Evolutionary conservation across 1,140 invertebrate genomes (phyloP).

Genomic region (Rhagoletis pomonella): DNA sequence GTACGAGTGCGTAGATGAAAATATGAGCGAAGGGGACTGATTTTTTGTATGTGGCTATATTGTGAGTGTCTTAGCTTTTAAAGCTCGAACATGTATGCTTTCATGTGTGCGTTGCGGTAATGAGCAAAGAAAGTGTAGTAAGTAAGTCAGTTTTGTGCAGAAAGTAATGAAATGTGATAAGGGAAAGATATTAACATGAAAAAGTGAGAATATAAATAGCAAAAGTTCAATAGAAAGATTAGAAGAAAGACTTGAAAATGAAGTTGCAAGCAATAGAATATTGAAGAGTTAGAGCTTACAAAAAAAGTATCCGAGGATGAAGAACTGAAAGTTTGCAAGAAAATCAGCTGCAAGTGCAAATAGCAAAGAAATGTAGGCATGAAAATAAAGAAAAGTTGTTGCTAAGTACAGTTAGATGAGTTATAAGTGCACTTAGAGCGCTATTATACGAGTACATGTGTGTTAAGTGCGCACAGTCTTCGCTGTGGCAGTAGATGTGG

Average conservation of each 20-base stretch:
- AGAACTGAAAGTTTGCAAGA: not conserved
- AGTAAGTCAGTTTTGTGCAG: not conserved
- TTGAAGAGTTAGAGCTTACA: not conserved
- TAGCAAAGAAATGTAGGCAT: not conserved
- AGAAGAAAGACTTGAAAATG: not conserved
- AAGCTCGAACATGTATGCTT: too few species aligned
- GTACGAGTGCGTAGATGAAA: not conserved
- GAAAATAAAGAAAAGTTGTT: not conserved
- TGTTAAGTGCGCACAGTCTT: not conserved
- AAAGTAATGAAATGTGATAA: slow-evolving; percentile 21
- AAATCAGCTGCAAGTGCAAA: not conserved
- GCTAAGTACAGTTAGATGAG: not conserved
- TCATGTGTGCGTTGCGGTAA: not conserved
- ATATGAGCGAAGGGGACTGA: not conserved
- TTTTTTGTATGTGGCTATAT: not conserved
- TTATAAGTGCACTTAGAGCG: slow-evolving; percentile 8
- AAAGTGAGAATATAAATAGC: not conserved
- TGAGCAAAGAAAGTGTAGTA: slow-evolving; percentile 6
- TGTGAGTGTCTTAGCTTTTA: not conserved
- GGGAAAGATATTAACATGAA: not conserved
- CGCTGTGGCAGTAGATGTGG: not conserved
- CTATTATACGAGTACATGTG: not conserved
- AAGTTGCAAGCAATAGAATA: not conserved
- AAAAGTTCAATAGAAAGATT: not conserved
- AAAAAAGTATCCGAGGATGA: not conserved